Conservation (phyloP, 92 coral and sea anemone species). For the Zoanthus solanderi region DNA sequence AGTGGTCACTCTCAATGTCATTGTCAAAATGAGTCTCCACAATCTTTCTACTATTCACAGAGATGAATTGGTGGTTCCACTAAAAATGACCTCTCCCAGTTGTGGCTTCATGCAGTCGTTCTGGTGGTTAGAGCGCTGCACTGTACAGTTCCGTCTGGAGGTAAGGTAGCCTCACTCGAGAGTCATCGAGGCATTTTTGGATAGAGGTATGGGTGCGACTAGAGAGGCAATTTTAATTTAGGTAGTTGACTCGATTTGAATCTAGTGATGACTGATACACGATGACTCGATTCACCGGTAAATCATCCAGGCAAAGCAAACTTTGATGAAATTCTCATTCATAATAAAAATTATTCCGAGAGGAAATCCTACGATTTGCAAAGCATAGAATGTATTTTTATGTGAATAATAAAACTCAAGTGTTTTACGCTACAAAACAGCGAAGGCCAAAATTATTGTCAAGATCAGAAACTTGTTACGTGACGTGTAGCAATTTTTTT, state of each 20-base stretch:
- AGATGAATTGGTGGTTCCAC: too few relatives aligned
- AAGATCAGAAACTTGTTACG: constrained; percentile 15
- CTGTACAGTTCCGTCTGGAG: too few relatives aligned
- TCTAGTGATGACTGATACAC: constrained; percentile 35
- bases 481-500: constrained; percentile 10
- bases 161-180: background rate
- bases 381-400: constrained; percentile 15
- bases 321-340: constrained; percentile 15
- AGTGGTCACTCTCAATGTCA: too few relatives aligned
- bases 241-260: constrained; percentile 33
- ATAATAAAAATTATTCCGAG: background rate
- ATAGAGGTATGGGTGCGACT: background rate
- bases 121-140: too few relatives aligned
- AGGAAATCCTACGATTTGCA: constrained; percentile 21
- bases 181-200: constrained; percentile 11
- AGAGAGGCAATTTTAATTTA: background rate
- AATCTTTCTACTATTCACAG: too few relatives aligned
- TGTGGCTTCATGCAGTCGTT: too few relatives aligned
- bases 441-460: constrained; percentile 1
- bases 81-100: too few relatives aligned
- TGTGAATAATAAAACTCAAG: too few relatives aligned
- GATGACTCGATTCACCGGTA: constrained; percentile 6
- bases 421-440: background rate
- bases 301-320: constrained; percentile 10
- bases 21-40: too few relatives aligned